Conservation (phyloP, 2,797 vertebrate genomes). For the Gallinago nigripennis region DNA sequence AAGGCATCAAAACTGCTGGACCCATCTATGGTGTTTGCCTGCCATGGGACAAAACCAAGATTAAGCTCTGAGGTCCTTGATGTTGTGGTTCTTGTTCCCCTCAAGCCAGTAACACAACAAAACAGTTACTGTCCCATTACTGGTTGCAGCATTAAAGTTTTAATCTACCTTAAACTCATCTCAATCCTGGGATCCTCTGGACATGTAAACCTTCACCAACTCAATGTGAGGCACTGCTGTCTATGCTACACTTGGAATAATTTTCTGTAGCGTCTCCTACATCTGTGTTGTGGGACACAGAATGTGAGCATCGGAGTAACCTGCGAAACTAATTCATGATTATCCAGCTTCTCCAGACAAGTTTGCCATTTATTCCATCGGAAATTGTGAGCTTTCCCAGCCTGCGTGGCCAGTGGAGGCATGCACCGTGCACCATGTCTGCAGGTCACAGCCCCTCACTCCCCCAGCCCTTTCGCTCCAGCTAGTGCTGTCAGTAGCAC, state of each 20-base stretch:
- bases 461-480: not conserved
- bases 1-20: not conserved
- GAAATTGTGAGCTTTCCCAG: not conserved
- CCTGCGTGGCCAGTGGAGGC: not conserved
- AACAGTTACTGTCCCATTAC: not conserved
- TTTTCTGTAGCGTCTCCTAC: not conserved
- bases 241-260: not conserved
- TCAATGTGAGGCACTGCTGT: not conserved
- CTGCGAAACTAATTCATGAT: not conserved
- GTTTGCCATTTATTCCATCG: not conserved
- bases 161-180: not conserved
- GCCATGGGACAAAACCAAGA: not conserved
- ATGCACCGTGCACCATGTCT: not conserved
- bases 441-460: not conserved
- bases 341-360: not conserved
- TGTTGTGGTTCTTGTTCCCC: not conserved
- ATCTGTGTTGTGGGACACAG: not conserved
- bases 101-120: not conserved
- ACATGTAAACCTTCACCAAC: not conserved
- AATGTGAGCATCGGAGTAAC: not conserved
- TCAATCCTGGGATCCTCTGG: not conserved
- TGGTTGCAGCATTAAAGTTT: not conserved
- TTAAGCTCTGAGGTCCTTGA: not conserved
- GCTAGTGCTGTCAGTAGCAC: not conserved
- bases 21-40: not conserved